Evolutionary conservation across 1,140 invertebrate species (phyloP), one percentile per base, ranked within the genome.

Genomic region (Semibalanus balanoides): DNA sequence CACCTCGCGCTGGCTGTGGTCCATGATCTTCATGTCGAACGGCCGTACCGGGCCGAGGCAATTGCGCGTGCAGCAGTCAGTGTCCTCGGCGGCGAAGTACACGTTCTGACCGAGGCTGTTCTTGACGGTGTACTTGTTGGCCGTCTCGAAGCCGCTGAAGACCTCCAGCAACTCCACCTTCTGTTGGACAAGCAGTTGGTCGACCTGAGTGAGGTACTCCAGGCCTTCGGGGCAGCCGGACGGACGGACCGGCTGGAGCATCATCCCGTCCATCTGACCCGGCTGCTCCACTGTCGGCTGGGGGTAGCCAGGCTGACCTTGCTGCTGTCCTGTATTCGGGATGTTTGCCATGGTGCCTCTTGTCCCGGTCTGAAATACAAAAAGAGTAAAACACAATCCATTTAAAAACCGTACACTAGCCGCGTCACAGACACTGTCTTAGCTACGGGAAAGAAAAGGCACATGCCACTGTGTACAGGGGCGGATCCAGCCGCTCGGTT

Each of bases 171-270:
- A 79, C 82, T 96, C 93, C 19, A 93, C 88, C 85, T 95, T 93
- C 83, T 96, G 94, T 81, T 95, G 90, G 73, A 97, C 88, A 76
- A 95, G 85, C 72, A 97, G 85, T 80, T 93, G 90, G 84, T 97
- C 94, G 88, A 96, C 89, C 88, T 87, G 88, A 83, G 92, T 92
- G 85, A 97, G 90, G 88, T 94, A 97, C 87, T 95, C 94, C 87
- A 97, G 90, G 79, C 94, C 95, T 81, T 89, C 92, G 75, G 92
- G 95, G 86, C 91, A 95, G 83, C 90, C 93, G 83, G 87, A 89
- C 0, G 29, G n/a, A 30, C 28, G 19, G 9, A n/a, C 3, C n/a
- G 70, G 70, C n/a, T 11, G 9, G 7, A n/a, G 28, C 70, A 72
- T 72, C n/a, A 28, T 11, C 3, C 70, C 70, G 11, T 19, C 28